Base-by-base conservation (phyloP, 2,797 vertebrate species). In the Podargus strigoides region DNA sequence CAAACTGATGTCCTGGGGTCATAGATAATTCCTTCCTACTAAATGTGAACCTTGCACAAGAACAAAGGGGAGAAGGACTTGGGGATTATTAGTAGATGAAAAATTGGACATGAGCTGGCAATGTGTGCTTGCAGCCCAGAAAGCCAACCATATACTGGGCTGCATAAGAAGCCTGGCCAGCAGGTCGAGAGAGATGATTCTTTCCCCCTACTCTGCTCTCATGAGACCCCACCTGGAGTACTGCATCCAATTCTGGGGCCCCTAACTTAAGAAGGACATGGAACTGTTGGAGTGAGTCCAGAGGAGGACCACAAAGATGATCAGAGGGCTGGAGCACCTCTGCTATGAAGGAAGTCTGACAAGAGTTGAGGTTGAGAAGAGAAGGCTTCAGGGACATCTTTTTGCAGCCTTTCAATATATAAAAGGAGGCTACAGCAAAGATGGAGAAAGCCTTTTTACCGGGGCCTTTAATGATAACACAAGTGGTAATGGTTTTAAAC, bases 11-110 rank as follows among this genome's bases (percentile, higher is more conserved):
- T 55, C n/a, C 87, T 83, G 67, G 19, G 23, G 19, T 74, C 53
- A 84, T 46, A 75, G 72, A 50, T 60, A 68, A 73, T 66, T 78
- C 50, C 50, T 68, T 85, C 69, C 59, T 91, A 6, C 59, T 88
- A 81, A 75, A 69, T 0, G 0, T 49, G 44, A 84, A 30, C 32
- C 55, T 72, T 86, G 19, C n/a, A 72, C 42, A 84, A 50, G 36
- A 86, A 36, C 10, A 49, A 78, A 79, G 36, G 9, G 36, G 20
- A 89, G 59, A 49, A 85, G 49, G 58, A 86, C 14, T 55, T 77
- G 28, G 36, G 44, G 30, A 47, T 66, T 62, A 80, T 20, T 15
- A 10, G 16, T 41, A 46, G 50, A 13, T 83, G 28, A n/a, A 82
- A 82, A 87, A 58, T 1, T 32, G 27, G 24, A 47, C 13, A 4